These are phyloP conservation scores for Lysandra bellargus DNA, from an alignment of 2,888 invertebrate species.

Conservation along the genomic window DNA sequence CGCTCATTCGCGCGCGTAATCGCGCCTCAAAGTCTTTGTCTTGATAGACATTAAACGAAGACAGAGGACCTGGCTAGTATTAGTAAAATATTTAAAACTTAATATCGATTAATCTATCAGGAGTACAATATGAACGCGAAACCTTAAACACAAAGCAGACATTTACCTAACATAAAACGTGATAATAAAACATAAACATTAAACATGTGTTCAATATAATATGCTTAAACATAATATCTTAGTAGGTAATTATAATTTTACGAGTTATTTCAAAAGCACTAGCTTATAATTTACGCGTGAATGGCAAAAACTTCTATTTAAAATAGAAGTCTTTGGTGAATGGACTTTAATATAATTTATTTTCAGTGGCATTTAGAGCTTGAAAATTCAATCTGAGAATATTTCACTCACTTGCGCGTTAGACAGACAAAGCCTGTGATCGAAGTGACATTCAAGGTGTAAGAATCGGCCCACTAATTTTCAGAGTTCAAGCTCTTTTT, in stretches of 20 bases:
- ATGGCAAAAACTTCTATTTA: not conserved
- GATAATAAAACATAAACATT: not conserved
- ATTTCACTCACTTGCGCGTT: too few species aligned
- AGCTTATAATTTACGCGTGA: not conserved
- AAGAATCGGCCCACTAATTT: too few species aligned
- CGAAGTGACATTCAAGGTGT: too few species aligned
- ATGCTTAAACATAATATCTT: not conserved
- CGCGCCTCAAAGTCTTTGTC: too few species aligned
- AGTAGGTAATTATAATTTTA: not conserved
- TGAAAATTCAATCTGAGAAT: too few species aligned
- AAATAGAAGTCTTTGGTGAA: not conserved
- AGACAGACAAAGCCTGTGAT: too few species aligned
- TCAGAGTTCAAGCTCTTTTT: too few species aligned
- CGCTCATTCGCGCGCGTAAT: too few species aligned
- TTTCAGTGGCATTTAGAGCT: not conserved
- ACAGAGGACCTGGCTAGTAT: too few species aligned
- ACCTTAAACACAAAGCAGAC: not conserved
- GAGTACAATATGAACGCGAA: too few species aligned
- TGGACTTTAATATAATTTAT: not conserved
- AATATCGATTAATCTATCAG: not conserved
- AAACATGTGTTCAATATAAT: not conserved
- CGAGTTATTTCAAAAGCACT: not conserved
- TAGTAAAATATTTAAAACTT: too few species aligned
- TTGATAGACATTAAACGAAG: too few species aligned
- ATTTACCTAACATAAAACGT: not conserved